phyloP scores from a whole-genome alignment of 1,140 invertebrate species.

The Venturia canescens region DNA sequence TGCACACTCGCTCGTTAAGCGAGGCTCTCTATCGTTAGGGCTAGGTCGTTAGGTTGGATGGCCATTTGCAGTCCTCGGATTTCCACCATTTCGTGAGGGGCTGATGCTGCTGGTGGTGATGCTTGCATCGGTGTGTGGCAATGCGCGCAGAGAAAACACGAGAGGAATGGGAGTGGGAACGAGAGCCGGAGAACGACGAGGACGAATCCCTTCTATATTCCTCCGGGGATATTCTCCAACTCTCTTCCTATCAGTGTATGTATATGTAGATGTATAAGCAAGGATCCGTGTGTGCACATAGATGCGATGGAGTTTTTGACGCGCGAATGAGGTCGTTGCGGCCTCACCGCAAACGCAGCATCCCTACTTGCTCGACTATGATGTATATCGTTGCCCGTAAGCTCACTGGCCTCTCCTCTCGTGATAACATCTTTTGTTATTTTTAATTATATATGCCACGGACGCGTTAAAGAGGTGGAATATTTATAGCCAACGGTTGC shows the following conservation, averaged over 20 bases:
- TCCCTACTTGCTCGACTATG: conserved; percentile 20
- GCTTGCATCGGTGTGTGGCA: conserved; percentile 1
- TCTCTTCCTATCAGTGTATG: too few relatives aligned
- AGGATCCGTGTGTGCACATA: not conserved
- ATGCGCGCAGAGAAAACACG: conserved; percentile 23
- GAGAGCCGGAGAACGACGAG: conserved; percentile 34
- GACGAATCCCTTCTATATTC: conserved; percentile 34
- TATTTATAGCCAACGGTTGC: conserved; percentile 40
- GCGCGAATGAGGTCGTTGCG: conserved; percentile 33
- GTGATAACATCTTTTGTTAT: conserved; percentile 43
- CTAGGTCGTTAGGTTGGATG: conserved; percentile 43
- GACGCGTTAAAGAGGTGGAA: conserved; percentile 31
- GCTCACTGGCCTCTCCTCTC: conserved; percentile 5
- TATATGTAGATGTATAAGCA: not conserved
- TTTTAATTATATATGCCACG: conserved; percentile 43
- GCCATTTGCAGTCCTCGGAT: conserved; percentile 46
- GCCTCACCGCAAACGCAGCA: conserved; percentile 16
- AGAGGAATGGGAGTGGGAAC: not conserved
- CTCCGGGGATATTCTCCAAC: conserved; percentile 8
- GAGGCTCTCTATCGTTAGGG: conserved; percentile 44
- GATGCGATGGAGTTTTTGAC: conserved; percentile 37
- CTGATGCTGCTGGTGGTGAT: not conserved
- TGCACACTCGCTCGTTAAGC: conserved; percentile 38
- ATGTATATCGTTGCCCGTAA: not conserved
- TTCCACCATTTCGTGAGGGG: conserved; percentile 30